Evolutionary conservation across 1,140 invertebrate genomes (phyloP), one percentile per base, ranked within the genome.

Genomic region (Telenomus remus): DNA sequence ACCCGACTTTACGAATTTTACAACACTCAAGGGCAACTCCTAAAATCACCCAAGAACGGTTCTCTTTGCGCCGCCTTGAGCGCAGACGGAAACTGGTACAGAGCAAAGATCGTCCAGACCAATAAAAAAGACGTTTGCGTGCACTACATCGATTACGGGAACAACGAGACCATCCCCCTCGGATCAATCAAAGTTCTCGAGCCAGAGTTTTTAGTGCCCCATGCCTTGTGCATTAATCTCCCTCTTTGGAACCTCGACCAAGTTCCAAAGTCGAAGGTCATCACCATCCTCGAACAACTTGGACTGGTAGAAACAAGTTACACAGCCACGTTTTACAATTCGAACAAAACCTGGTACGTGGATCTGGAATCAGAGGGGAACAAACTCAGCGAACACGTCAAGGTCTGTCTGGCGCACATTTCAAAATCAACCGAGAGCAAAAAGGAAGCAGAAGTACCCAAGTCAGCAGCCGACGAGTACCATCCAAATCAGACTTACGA

Each of bases 31-130:
- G 85, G 89, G 57, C 48, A 76, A 16, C 55, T 81, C 7, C 63
- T 84, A 0, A 77, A 74, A 11, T 27, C 10, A 8, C 86, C 88
- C 10, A 80, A 87, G 78, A 74, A 82, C 1, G 88, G 87, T 3
- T 3, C 2, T 3, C 43, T 94, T 0, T 94, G 92, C 80, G 92
- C 89, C 0, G 91, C 89, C 0, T 87, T 90, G 42, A 91, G 91
- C 9, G 4, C 56, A 0, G 92, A 94, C 80, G 88, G 84, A 2
- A 92, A 92, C 78, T 94, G 87, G 86, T 88, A 88, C 51, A 79
- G 89, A 44, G 85, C 75, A 8, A 82, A 47, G 60, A 66, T 88
- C 4, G 1, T 78, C 0, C 27, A 74, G 4, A 0, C 4, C 11
- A 16, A 6, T 65, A 54, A 0, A 81, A 4, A 69, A 35, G 66